These are phyloP conservation scores for Parambassis ranga DNA, from an alignment of 2,797 vertebrate species.

Conservation along the genomic window DNA sequence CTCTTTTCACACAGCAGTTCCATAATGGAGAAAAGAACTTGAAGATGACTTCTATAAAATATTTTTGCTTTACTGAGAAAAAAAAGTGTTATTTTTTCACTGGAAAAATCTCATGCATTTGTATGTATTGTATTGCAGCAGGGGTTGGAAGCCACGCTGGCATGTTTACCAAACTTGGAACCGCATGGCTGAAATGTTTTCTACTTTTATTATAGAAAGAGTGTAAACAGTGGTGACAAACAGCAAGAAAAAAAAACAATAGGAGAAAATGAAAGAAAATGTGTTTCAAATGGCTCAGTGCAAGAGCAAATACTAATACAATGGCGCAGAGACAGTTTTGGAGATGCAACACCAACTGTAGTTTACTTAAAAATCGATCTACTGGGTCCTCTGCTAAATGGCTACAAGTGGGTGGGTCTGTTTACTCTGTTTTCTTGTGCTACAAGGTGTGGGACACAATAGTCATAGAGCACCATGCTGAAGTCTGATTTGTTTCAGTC, in stretches of 20 bases:
- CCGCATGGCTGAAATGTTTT: background rate
- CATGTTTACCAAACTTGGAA: background rate
- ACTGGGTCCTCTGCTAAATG: background rate
- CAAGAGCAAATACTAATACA: background rate
- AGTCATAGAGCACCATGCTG: background rate
- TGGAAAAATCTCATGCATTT: background rate
- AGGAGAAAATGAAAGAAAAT: background rate
- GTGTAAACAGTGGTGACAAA: background rate
- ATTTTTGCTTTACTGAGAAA: background rate
- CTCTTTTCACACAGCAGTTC: background rate
- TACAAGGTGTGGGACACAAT: constrained; percentile 22
- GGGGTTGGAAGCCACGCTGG: background rate
- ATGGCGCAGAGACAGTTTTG: background rate
- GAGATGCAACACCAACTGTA: background rate
- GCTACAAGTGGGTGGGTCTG: constrained; percentile 1
- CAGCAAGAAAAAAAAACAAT: background rate
- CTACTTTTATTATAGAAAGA: background rate
- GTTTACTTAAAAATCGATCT: background rate
- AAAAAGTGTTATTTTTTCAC: background rate
- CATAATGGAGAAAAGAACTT: background rate
- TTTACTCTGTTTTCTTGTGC: constrained; percentile 12
- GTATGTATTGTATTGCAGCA: background rate
- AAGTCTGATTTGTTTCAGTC: constrained; percentile 38
- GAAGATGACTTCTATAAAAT: background rate
- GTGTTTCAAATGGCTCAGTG: background rate